Conservation (phyloP, 2,113 vertebrate genomes). For the Prolemur simus region DNA sequence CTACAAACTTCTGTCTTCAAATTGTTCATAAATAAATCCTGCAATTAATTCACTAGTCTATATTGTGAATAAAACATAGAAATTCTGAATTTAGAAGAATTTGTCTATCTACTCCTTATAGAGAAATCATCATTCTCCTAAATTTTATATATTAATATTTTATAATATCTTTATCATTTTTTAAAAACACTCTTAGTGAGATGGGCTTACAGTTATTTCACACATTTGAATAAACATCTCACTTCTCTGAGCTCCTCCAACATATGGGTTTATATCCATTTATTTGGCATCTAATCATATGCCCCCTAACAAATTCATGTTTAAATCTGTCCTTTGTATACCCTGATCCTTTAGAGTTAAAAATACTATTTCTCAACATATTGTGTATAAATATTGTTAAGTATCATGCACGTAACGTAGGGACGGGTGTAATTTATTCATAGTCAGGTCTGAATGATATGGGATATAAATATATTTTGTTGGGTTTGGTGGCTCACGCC, state of each 20-base stretch:
- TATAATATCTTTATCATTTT: neutral
- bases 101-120: neutral
- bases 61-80: neutral
- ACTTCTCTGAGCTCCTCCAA: neutral
- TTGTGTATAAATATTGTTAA: neutral
- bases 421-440: neutral
- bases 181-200: neutral
- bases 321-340: neutral
- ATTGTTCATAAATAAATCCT: neutral
- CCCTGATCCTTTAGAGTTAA: neutral
- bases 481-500: no score
- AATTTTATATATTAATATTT: neutral
- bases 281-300: neutral
- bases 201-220: neutral
- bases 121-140: conserved; percentile 21
- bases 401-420: neutral
- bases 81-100: neutral
- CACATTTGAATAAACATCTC: neutral
- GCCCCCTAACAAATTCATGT: neutral
- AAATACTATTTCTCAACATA: neutral
- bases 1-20: neutral
- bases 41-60: neutral
- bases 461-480: neutral
- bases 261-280: neutral
- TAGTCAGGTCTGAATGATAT: neutral